Evolutionary conservation across 1,140 invertebrate species (phyloP), one percentile per base, ranked within the genome.

Genomic region (Cydia pomonella): DNA sequence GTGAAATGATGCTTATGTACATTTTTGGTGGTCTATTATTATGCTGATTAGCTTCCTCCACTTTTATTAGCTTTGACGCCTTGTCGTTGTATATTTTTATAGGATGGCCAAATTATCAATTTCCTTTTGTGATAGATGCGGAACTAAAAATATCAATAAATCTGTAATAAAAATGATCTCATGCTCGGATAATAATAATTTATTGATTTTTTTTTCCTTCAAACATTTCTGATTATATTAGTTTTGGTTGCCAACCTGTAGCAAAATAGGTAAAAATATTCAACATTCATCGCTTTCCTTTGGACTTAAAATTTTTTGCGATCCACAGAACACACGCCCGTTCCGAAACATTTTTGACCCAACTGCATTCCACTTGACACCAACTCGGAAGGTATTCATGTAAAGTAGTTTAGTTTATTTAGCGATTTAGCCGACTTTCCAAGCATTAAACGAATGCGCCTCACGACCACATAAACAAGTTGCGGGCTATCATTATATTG

Each of bases 401-500:
- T 23, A 23, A 59, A 59, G 53, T 23, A 59, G 53, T 23, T 23
- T 59, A 59, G 18, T 59, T 59, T 59, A 59, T 59, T 59, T 41
- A 69, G 64, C 64, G 27, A 38, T n/a, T 21, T 64, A 64, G 63
- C 63, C 64, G 64, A 69, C 33, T 69, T 69, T 69, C 63, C 63
- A 64, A 10, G 23, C 64, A n/a, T 59, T 12, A 23, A 16, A 10
- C 64, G 29, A 29, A 23, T 33, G 64, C 33, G 29, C 64, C 64
- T 6, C 53, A 59, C 53, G 64, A 23, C 64, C 27, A 29, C 64
- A 38, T 69, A 23, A 69, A 69, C 64, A 69, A 33, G 64, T 69
- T 38, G 63, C 64, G 21, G 72, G 27, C 62, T 44, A 47, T 79
- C 80, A 80, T 83, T 83, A 80, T 71, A 75, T 79, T 69, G 73